Percentiles rank a stretch among this genome's conserved stretches.
Conservation (phyloP, 2,113 vertebrate species). For the Piaya cayana region DNA sequence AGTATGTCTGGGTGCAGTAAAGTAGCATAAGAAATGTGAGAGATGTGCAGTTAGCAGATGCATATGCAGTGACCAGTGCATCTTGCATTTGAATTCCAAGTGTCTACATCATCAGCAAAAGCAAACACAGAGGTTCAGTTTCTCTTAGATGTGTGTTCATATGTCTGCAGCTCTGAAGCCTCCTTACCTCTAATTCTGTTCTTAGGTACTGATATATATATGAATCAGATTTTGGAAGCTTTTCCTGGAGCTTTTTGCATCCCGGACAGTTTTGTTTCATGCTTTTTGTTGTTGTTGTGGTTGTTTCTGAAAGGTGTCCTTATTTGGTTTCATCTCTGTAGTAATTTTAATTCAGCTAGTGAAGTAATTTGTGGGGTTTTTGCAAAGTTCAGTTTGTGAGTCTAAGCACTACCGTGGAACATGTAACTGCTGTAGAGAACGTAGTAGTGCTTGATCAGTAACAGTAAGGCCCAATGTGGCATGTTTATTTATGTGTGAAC, state of each 20-base stretch:
- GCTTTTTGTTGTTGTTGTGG: no score
- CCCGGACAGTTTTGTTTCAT: fast-evolving
- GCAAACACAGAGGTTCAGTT: background rate
- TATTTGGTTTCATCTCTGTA: background rate
- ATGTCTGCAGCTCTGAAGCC: background rate
- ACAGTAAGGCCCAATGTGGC: background rate
- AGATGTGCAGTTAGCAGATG: fast-evolving
- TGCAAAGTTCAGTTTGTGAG: background rate
- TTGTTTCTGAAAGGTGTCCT: background rate
- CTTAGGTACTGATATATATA: background rate
- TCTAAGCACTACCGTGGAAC: background rate
- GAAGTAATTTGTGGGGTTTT: background rate
- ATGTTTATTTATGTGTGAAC: fast-evolving
- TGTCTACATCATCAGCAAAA: background rate
- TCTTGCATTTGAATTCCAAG: background rate
- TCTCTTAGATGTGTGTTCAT: background rate
- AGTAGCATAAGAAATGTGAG: no score
- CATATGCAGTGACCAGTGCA: background rate
- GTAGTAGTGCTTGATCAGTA: background rate
- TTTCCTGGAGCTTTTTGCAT: background rate
- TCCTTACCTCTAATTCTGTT: background rate
- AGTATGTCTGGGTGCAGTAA: background rate
- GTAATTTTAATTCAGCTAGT: background rate
- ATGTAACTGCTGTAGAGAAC: background rate
- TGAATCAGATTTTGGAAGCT: background rate